Conservation (phyloP, 2,797 vertebrate species). For the Acomys russatus region DNA sequence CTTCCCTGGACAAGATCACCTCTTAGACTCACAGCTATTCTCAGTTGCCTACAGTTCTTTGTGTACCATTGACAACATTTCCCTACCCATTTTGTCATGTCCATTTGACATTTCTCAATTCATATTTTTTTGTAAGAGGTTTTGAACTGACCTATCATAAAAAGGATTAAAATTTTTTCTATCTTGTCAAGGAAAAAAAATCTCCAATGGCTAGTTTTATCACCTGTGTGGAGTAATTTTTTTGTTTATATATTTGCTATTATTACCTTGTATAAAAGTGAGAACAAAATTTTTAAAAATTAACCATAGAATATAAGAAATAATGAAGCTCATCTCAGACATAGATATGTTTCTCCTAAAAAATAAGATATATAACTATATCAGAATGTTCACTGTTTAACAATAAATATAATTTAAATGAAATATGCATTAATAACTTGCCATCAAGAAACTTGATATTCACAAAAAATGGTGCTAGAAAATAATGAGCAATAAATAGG, state of each 20-base stretch:
- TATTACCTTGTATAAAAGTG: background rate
- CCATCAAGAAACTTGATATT: constrained; percentile 29
- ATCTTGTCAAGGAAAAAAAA: too few species aligned
- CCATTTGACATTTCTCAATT: background rate
- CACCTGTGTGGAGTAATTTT: too few species aligned
- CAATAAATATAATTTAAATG: background rate
- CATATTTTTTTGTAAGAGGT: too few species aligned
- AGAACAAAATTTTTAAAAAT: background rate
- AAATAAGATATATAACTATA: background rate
- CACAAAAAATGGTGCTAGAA: background rate
- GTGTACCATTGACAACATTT: too few species aligned
- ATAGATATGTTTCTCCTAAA: constrained; percentile 16
- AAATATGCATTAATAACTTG: constrained; percentile 36
- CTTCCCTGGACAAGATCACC: background rate
- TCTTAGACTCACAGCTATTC: background rate
- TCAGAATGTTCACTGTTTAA: background rate
- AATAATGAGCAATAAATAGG: constrained; percentile 23
- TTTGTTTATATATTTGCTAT: background rate
- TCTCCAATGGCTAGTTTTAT: too few species aligned
- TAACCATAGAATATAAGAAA: background rate
- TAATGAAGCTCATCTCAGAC: background rate
- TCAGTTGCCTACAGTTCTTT: background rate
- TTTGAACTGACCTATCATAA: too few species aligned
- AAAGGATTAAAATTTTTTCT: too few species aligned
- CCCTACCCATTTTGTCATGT: background rate